Evolutionary conservation across 2,113 vertebrate species (phyloP).

Genomic region (Climacteris rufus): DNA sequence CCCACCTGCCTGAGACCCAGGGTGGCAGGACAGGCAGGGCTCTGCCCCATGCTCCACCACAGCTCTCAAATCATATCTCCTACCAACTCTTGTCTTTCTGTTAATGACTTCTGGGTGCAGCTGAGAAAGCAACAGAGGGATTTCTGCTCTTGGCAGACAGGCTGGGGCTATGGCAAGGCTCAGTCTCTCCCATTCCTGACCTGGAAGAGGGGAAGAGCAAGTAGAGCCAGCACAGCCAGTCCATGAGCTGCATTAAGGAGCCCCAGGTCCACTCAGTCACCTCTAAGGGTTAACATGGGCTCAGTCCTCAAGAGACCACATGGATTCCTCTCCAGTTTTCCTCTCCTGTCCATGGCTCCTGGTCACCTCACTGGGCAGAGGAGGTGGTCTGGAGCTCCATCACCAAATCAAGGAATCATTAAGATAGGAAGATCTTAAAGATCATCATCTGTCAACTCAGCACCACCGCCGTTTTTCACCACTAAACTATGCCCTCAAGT

Average conservation of each 20-base stretch:
- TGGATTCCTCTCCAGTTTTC: neutral
- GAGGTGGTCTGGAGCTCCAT: neutral
- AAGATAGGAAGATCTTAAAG: neutral
- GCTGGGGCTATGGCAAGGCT: neutral
- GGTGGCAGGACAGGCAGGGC: neutral
- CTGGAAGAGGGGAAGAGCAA: neutral
- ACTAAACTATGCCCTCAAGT: neutral
- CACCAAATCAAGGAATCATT: neutral
- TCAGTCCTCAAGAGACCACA: neutral
- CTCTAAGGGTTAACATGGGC: neutral
- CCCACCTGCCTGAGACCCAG: neutral
- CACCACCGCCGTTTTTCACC: neutral
- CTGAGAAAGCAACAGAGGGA: neutral
- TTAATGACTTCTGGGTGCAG: neutral
- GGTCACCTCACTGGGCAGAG: neutral
- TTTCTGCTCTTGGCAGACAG: neutral
- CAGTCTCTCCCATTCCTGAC: neutral
- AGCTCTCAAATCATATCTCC: neutral
- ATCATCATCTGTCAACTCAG: neutral
- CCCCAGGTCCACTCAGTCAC: neutral
- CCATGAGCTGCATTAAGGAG: neutral
- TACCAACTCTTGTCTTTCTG: neutral
- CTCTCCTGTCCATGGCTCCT: neutral
- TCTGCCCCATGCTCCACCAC: neutral
- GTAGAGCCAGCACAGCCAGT: neutral